Conservation (phyloP, 2,888 invertebrate species). For the Lasioglossum zephyrum region DNA sequence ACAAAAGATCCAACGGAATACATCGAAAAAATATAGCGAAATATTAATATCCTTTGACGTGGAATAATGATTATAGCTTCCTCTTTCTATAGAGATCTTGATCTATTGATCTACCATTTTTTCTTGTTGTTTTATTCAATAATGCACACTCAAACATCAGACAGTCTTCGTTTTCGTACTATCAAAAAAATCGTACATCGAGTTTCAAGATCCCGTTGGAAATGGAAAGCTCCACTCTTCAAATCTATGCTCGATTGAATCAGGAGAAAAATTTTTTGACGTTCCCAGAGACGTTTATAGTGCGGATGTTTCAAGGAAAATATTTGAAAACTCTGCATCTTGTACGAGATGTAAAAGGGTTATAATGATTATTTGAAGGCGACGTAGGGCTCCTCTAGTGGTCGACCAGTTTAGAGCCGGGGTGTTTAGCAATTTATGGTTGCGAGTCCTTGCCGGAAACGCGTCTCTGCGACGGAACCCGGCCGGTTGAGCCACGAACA, state of each 20-base stretch:
- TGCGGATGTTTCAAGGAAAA: no score
- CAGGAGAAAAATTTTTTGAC: no score
- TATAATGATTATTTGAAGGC: background rate
- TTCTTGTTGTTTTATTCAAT: background rate
- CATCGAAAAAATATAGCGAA: no score
- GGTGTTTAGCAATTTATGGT: constrained; percentile 68
- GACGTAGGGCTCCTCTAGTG: background rate
- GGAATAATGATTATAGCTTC: background rate
- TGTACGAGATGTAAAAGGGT: background rate
- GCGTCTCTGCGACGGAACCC: constrained; percentile 56
- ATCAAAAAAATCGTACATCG: background rate
- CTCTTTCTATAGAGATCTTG: background rate
- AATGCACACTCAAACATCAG: no score
- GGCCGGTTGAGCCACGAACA: constrained; percentile 57
- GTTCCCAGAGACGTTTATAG: no score
- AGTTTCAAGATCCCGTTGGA: no score
- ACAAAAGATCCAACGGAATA: no score
- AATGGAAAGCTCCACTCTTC: no score
- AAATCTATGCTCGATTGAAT: no score
- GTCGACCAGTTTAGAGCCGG: constrained; percentile 58
- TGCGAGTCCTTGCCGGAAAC: constrained; percentile 61
- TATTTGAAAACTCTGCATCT: no score
- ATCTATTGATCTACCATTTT: background rate
- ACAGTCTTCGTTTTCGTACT: background rate
- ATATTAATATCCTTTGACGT: no score